phyloP scores from a whole-genome alignment of 2,797 vertebrate genomes.

The Pogoniulus pusillus region DNA sequence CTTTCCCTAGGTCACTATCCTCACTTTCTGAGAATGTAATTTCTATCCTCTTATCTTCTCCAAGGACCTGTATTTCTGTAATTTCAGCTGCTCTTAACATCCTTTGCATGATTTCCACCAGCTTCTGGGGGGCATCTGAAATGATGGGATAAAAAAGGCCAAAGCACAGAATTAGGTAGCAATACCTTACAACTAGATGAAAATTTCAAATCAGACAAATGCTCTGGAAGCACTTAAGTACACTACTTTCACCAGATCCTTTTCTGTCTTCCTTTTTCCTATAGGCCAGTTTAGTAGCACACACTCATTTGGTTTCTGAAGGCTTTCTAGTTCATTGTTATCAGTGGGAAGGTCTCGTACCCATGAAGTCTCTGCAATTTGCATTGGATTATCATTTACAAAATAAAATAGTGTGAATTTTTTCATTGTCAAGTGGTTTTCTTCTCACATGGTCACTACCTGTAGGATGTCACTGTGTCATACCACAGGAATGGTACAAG shows the following conservation, averaged over 20 bases:
- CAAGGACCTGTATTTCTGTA: conserved; percentile 68
- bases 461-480: background rate
- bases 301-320: conserved; percentile 36
- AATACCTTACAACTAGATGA: background rate
- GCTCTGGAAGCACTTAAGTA: conserved; percentile 35
- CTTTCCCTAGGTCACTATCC: conserved; percentile 67
- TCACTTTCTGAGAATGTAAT: conserved; percentile 72
- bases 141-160: background rate
- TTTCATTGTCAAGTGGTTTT: conserved; percentile 37
- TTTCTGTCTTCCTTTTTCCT: conserved; percentile 44
- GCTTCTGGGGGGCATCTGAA: conserved; percentile 65
- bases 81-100: conserved; percentile 70
- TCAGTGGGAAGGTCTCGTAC: conserved; percentile 36
- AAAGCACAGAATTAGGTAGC: conserved; percentile 24
- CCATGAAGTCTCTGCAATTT: conserved; percentile 61
- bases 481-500: background rate
- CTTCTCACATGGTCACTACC: background rate
- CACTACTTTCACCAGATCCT: conserved; percentile 44
- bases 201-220: background rate
- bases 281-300: conserved; percentile 48
- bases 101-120: conserved; percentile 74
- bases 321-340: conserved; percentile 19
- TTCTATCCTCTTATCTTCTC: conserved; percentile 74
- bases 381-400: conserved; percentile 59
- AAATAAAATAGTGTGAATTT: conserved; percentile 61